These are phyloP conservation scores for Selene dorsalis DNA, from an alignment of 2,797 vertebrate species.

Conservation along the genomic window DNA sequence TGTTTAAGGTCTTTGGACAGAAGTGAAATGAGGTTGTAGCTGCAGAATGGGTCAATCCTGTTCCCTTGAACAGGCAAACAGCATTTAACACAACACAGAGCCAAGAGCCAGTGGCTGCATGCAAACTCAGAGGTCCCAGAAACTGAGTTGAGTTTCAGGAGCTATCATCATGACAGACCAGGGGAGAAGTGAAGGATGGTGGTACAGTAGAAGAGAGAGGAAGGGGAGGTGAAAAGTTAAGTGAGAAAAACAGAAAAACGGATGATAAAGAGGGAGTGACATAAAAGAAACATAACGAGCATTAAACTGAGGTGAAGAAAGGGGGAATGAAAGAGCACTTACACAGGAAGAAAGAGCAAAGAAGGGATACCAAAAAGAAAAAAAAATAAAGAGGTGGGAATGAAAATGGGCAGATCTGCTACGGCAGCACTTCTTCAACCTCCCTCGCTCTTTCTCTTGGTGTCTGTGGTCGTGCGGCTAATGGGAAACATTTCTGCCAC, in stretches of 20 bases:
- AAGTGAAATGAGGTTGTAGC: constrained; percentile 73
- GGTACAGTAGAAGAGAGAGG: constrained; percentile 37
- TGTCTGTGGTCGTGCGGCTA: constrained; percentile 85
- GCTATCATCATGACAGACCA: constrained; percentile 20
- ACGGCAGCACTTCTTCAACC: constrained; percentile 77
- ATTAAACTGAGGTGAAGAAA: constrained; percentile 23
- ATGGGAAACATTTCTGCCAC: constrained; percentile 86
- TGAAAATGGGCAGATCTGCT: constrained; percentile 76
- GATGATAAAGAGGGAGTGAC: background rate
- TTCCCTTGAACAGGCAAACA: constrained; percentile 59
- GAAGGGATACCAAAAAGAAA: constrained; percentile 45
- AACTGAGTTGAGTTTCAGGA: constrained; percentile 45
- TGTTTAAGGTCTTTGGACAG: constrained; percentile 64
- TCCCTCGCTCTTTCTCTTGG: constrained; percentile 63
- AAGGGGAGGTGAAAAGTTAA: constrained; percentile 18
- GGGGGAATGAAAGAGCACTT: constrained; percentile 16
- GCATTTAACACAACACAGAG: constrained; percentile 52
- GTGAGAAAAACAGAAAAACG: constrained; percentile 14
- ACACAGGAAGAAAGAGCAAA: constrained; percentile 40
- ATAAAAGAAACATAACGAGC: background rate
- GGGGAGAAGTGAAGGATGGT: constrained; percentile 15
- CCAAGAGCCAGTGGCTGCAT: constrained; percentile 43
- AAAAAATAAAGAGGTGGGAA: constrained; percentile 59
- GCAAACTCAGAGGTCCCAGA: constrained; percentile 36
- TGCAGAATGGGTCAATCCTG: constrained; percentile 74